Base-by-base conservation (phyloP, 2,113 vertebrate genomes). In the Phrynosoma blainvillii region DNA sequence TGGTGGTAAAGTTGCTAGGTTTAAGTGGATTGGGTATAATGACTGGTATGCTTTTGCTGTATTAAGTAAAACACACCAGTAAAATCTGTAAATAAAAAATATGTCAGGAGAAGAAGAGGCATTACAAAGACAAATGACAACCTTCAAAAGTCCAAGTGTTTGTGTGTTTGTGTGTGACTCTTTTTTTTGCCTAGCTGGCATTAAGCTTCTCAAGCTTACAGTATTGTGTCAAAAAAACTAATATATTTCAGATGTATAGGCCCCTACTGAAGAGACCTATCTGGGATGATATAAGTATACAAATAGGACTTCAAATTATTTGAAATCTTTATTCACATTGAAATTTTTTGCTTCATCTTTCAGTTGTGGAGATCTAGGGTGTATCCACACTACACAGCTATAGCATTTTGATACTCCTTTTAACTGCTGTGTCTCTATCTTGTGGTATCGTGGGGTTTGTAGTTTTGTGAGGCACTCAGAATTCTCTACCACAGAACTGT, bases 321-420 rank as follows among this genome's bases (percentile, higher is more conserved):
- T 87, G 91, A 30, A 81, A 74, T 93, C 59, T 56, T 42, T 84
- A 16, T 73, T 91, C 83, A 90, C 84, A 89, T 85, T 86, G 88
- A 54, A 30, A 20, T 84, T 89, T 47, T 68, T 84, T 83, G 74
- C 86, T 91, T 89, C 89, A 52, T 89, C 90, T 62, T 91, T 73
- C 75, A 86, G 65, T 87, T 74, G 32, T 86, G 71, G 77, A 93
- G 84, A 92, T 16, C 75, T 65, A 40, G 13, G 77, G 84, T 2
- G 30, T 73, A 16, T 14, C 59, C 59, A 62, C 47, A 47, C 47
- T 47, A 47, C 47, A 47, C 47, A 47, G 47, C 7, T 47, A 47
- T 47, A 47, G 47, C 47, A 47, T 1, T 62, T 62, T 62, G 18
- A 62, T 16, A 16, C 18, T 16, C 18, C 59, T 62, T 59, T 59